These are phyloP conservation scores for Leptobrachium ailaonicum DNA, from an alignment of 2,113 vertebrate species.

Conservation along the genomic window DNA sequence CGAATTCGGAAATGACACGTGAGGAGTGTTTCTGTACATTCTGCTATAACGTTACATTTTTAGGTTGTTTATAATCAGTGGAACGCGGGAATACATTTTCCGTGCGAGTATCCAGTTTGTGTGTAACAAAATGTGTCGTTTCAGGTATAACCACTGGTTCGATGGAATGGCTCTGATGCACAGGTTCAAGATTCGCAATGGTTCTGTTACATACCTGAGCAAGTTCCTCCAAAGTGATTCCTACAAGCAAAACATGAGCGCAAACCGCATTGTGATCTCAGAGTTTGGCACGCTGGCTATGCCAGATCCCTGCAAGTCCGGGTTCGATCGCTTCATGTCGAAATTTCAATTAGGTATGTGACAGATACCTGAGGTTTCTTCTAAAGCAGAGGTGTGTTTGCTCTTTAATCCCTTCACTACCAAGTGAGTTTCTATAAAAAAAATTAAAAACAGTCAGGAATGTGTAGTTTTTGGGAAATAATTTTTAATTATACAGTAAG, in stretches of 20 bases:
- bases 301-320: constrained; percentile 89
- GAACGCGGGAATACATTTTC: no score
- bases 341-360: constrained; percentile 76
- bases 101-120: no score
- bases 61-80: no score
- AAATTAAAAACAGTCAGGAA: no score
- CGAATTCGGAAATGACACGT: constrained; percentile 88
- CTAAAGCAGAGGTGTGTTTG: not conserved
- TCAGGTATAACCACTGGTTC: constrained; percentile 95
- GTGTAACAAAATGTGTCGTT: not conserved
- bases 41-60: no score
- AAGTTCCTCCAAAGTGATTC: constrained; percentile 82
- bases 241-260: constrained; percentile 75
- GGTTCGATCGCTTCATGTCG: constrained; percentile 85
- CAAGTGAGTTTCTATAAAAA: no score
- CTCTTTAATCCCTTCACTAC: no score
- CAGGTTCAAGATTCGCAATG: constrained; percentile 77
- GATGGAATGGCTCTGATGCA: constrained; percentile 94
- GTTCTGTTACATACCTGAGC: constrained; percentile 83
- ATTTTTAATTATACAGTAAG: no score
- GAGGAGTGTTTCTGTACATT: constrained; percentile 54
- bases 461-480: no score
- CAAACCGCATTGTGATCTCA: constrained; percentile 80
- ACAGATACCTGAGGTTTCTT: not conserved
- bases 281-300: constrained; percentile 89